Base-by-base conservation (phyloP, 2,113 vertebrate species). In the Erythrocebus patas region DNA sequence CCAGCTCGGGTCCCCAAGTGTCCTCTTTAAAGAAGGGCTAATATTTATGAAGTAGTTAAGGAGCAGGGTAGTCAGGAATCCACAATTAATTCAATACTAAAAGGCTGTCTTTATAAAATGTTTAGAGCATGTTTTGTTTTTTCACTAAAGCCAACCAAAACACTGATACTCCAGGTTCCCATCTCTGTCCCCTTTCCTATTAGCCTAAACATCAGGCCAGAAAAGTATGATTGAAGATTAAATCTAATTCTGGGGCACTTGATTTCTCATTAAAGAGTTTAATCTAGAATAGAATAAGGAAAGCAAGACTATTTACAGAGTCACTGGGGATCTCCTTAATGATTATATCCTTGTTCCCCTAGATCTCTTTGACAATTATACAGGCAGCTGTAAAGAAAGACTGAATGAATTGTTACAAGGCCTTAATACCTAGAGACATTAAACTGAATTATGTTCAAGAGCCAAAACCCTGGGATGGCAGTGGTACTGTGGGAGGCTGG, bases 281-380 rank as follows among this genome's bases (percentile, higher is more conserved):
- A 61, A 90, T 52, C 38, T 91, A 96, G 89, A 96, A 48, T 5
- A 78, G 80, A 66, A 35, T 73, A 95, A 97, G 85, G 88, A 92
- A 96, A 97, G 92, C 13, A 88, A 81, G 27, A 57, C 89, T 95
- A 95, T 95, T 97, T 97, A 95, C 59, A 92, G 88, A 93, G 87
- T 93, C 86, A 52, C 92, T 90, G 5, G 45, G n/a, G 72, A 97
- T 85, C 50, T 95, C 76, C 92, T 90, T 97, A 97, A 97, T 97
- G 96, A 96, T 17, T 78, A 61, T 23, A 92, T 72, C 84, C 75
- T 45, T 96, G 92, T 82, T 96, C 84, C 89, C 76, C 93, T 95
- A 82, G 79, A 96, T 97, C 92, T 96, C 88, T 40, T 57, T 97
- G 97, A 97, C 98, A 98, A 97, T 97, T 98, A 97, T 97, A 97